Percentiles rank a stretch among this genome's conserved stretches.
These are phyloP conservation scores for Clarias batrachus DNA, from an alignment of 2,113 vertebrate genomes.

Conservation along the genomic window DNA sequence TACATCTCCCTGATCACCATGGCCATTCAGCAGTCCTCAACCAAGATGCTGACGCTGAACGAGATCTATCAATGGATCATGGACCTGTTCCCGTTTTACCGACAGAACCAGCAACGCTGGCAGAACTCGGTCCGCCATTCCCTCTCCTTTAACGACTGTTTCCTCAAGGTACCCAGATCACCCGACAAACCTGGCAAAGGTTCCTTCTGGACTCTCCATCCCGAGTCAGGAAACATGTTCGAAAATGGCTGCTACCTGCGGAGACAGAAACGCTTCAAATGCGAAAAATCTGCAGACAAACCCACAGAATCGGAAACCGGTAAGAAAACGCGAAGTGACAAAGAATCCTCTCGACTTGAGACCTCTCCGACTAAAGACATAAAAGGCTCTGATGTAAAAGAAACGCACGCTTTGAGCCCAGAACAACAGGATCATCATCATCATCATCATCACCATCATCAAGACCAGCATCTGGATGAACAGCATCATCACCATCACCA, in stretches of 20 bases:
- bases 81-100: conserved; percentile 87
- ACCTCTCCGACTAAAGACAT: conserved; percentile 76
- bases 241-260: conserved; percentile 87
- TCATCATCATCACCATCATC: background rate
- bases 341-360: conserved; percentile 69
- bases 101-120: conserved; percentile 88
- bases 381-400: conserved; percentile 65
- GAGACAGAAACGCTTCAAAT: conserved; percentile 87
- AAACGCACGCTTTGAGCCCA: conserved; percentile 66
- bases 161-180: conserved; percentile 84
- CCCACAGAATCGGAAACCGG: conserved; percentile 58
- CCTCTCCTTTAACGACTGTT: conserved; percentile 88
- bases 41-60: conserved; percentile 84
- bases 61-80: conserved; percentile 92
- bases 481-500: conserved; percentile 46
- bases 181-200: conserved; percentile 86
- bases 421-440: conserved; percentile 71
- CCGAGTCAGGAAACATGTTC: conserved; percentile 88
- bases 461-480: conserved; percentile 40
- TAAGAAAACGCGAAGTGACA: conserved; percentile 42
- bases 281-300: conserved; percentile 72
- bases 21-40: conserved; percentile 84
- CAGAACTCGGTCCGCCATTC: conserved; percentile 89
- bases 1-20: conserved; percentile 89
- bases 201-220: conserved; percentile 87